These are phyloP conservation scores for Amazona guildingii DNA, from an alignment of 2,113 vertebrate genomes.

Conservation along the genomic window DNA sequence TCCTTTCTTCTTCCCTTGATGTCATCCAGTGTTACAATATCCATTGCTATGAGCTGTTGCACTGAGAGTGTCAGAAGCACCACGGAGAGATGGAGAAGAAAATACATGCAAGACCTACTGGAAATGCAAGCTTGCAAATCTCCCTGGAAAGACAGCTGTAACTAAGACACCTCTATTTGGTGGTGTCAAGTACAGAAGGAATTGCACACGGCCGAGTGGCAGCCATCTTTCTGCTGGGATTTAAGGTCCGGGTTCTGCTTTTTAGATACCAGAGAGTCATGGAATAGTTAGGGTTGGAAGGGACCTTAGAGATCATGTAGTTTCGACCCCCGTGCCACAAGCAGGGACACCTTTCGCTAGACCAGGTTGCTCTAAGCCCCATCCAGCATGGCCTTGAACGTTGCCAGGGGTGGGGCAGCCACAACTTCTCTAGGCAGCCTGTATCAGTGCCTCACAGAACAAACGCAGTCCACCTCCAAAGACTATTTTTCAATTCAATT, in stretches of 20 bases:
- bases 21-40: neutral
- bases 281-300: neutral
- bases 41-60: neutral
- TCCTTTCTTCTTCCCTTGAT: neutral
- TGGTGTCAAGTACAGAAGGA: neutral
- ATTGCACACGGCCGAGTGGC: neutral
- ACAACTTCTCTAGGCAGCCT: neutral
- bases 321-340: neutral
- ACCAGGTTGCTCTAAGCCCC: neutral
- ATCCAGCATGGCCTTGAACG: neutral
- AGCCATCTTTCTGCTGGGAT: neutral
- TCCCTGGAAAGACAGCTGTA: neutral
- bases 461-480: neutral
- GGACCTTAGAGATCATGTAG: neutral
- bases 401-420: neutral
- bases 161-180: neutral
- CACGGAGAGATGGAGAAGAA: neutral
- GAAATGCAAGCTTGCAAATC: accelerated
- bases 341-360: neutral
- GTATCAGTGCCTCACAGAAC: neutral
- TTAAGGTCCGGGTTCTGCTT: neutral
- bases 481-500: neutral
- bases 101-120: neutral
- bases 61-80: neutral
- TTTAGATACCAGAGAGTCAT: neutral